Evolutionary conservation across 2,797 vertebrate species (phyloP).

Genomic region (Hippocampus kuda): DNA sequence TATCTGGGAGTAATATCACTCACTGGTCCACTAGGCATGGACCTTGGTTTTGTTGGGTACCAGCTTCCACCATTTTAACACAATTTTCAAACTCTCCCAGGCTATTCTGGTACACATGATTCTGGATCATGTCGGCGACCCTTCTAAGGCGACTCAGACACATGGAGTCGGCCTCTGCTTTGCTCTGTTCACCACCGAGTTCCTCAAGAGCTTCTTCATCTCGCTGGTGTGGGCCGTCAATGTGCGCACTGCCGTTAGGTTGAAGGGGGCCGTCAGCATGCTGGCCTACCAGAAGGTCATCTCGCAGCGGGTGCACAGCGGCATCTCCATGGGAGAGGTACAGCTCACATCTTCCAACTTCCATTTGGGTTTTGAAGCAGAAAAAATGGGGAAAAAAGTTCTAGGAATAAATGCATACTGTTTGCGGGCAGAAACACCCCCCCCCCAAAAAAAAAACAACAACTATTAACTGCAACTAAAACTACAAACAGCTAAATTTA

Average conservation of each 20-base stretch:
- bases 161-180: conserved; percentile 62
- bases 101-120: conserved; percentile 67
- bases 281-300: conserved; percentile 70
- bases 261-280: conserved; percentile 68
- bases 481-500: too few species aligned
- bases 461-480: too few species aligned
- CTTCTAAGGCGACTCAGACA: background rate
- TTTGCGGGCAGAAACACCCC: too few species aligned
- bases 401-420: too few species aligned
- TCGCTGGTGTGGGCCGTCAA: conserved; percentile 71
- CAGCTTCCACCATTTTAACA: background rate
- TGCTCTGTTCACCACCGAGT: conserved; percentile 65
- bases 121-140: conserved; percentile 49
- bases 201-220: conserved; percentile 60
- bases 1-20: background rate
- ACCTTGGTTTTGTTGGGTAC: background rate
- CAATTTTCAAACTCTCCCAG: conserved; percentile 39
- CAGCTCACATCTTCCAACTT: too few species aligned
- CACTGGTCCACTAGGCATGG: background rate
- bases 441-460: too few species aligned
- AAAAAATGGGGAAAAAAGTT: background rate
- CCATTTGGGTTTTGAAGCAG: background rate
- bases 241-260: conserved; percentile 63
- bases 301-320: conserved; percentile 57
- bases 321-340: conserved; percentile 74